Evolutionary conservation across 2,888 invertebrate species (phyloP), one percentile per base, ranked within the genome.

Genomic region (Cantharis rufa): DNA sequence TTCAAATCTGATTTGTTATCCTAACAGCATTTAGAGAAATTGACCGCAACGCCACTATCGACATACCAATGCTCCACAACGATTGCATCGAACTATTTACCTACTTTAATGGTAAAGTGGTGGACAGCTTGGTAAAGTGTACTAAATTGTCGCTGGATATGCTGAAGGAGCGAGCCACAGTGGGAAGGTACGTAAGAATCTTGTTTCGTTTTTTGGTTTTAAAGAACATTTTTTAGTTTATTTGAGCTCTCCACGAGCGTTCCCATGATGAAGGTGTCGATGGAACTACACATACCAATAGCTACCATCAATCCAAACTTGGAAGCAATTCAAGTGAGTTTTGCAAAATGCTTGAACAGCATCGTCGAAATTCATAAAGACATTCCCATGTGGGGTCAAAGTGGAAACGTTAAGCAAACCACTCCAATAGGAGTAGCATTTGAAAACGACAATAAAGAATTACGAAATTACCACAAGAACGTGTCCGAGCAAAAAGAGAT

Each of bases 401-500:
- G 32, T 32, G 32, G 32, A 32, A 32, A 32, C 32, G 13, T n/a
- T 32, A 32, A 13, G n/a, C 32, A 32, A 13, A 32, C 1, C 13
- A 32, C 13, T n/a, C n/a, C 32, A 5, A 32, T 3, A n/a, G 16
- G 16, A 16, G 32, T 32, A 3, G 32, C 4, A 32, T 32, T 32
- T 32, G 32, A 5, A 32, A 5, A 5, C n/a, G 32, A 5, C 1
- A 13, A 5, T 5, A 13, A 1, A 5, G 32, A 32, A 13, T 5
- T 32, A 5, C 32, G 13, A 32, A 32, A 32, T 32, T 95, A 94
- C 85, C 94, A 92, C 86, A 92, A 94, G 81, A 91, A 90, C 84
- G 92, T 96, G 2, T 91, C 92, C 1, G 95, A 96, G 81, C 95
- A 96, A 84, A 96, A 96, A 86, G 95, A 96, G 85, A 91, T 95